A percentile compares a stretch with the other conserved stretches of the same genome.
These are phyloP conservation scores for Miniopterus natalensis DNA, from an alignment of 2,113 vertebrate genomes.

Conservation along the genomic window DNA sequence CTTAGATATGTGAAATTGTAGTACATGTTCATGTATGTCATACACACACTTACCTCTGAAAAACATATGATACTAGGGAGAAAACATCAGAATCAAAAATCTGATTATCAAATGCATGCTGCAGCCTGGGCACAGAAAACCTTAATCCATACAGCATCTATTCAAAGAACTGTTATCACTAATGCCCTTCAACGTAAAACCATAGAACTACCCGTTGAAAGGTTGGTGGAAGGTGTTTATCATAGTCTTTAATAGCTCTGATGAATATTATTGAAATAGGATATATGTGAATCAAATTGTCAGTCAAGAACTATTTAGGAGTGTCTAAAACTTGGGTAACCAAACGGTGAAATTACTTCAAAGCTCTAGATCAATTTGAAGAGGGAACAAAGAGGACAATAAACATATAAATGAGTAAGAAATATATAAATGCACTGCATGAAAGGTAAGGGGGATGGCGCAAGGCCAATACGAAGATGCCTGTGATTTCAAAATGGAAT, in stretches of 20 bases:
- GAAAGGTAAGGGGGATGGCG: not conserved
- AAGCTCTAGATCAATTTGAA: not conserved
- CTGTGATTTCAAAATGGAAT: constrained; percentile 1
- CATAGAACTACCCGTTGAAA: not conserved
- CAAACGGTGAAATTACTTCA: not conserved
- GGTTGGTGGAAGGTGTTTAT: not conserved
- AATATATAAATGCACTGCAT: not conserved
- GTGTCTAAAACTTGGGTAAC: not conserved
- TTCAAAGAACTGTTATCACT: not conserved
- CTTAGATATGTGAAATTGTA: not conserved
- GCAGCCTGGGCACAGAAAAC: not conserved
- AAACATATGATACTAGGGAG: not conserved
- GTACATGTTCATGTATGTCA: not conserved
- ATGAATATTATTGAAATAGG: not conserved
- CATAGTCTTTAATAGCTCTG: not conserved
- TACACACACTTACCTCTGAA: not conserved
- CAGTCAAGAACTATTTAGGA: not conserved
- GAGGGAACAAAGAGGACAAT: not conserved
- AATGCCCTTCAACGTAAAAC: not conserved
- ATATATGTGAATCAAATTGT: not conserved
- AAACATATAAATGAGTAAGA: not conserved
- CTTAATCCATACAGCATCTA: not conserved
- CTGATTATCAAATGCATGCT: not conserved
- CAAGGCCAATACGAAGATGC: not conserved
- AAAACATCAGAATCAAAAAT: not conserved